These are phyloP conservation scores for Corythaixoides concolor DNA, from an alignment of 2,113 vertebrate species.

Conservation along the genomic window DNA sequence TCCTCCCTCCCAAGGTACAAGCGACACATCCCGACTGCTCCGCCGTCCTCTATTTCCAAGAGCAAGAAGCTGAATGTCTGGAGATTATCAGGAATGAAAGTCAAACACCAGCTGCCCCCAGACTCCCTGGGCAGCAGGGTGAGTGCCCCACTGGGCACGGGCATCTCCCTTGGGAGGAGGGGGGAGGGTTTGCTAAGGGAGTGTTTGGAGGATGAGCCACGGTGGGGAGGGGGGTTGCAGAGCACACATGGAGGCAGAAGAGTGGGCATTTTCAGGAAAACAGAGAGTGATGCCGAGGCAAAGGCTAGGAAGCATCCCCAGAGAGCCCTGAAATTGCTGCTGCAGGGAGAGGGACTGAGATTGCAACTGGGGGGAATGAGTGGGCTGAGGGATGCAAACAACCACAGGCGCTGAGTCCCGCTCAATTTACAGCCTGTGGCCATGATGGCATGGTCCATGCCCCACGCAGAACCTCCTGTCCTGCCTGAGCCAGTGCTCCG, in stretches of 20 bases:
- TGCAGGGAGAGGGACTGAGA: neutral
- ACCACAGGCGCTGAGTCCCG: neutral
- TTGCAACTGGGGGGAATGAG: rapidly evolving
- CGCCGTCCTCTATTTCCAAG: neutral
- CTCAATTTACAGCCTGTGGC: rapidly evolving
- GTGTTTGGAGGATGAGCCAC: neutral
- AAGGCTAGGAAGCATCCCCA: neutral
- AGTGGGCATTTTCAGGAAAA: neutral
- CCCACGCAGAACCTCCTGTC: neutral
- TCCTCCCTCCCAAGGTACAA: neutral
- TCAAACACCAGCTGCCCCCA: rapidly evolving
- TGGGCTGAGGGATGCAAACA: neutral
- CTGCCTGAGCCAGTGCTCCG: rapidly evolving
- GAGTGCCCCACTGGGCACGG: rapidly evolving
- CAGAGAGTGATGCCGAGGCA: rapidly evolving
- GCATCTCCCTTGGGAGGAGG: neutral
- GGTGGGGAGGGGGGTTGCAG: neutral
- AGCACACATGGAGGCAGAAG: rapidly evolving
- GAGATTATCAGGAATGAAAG: neutral
- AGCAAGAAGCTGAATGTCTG: conserved; percentile 17
- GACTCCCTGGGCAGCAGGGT: neutral
- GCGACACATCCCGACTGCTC: conserved; percentile 42
- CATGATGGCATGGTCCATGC: neutral
- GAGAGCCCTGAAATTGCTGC: neutral
- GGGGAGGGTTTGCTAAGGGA: neutral